Evolutionary conservation across 2,888 invertebrate species (phyloP), one percentile per base, ranked within the genome.

Genomic region (Phortica okadai): DNA sequence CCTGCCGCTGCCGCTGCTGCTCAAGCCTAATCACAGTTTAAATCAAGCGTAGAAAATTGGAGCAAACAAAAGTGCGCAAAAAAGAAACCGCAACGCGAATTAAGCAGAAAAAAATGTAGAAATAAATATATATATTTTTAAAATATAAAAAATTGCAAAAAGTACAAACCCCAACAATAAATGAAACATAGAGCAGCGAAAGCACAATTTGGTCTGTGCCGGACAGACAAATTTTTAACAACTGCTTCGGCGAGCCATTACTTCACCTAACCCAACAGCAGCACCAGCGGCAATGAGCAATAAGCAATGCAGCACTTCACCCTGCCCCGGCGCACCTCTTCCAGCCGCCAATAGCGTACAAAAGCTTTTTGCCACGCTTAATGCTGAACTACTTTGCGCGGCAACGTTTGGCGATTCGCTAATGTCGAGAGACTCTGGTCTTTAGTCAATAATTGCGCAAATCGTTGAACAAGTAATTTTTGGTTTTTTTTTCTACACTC

Each of bases 31-130:
- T 86, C 88, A 84, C 76, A 79, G 85, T 79, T 85, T 82, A 50
- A 86, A 86, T 86, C 85, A 86, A 86, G 88, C 88, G 82, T 86
- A 84, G 82, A 88, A 88, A 86, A 86, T 86, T 86, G 85, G 85
- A 88, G 85, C 85, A 87, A 84, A 80, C 77, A 84, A 87, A 85
- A 85, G 87, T 85, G 86, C 80, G 74, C 75, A 62, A 14, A 33
- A 33, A 80, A 62, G 56, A 73, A 75, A 44, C 76, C 73, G 73
- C 62, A 50, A 73, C 41, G 50, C 41, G 76, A 59, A 78, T 70
- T 75, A 76, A 73, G 74, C 70, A 76, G 76, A 74, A 82, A 78
- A 74, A 75, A 76, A 77, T 56, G 33, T 56, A 72, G 33, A 54
- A 42, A 6, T 11, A 25, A 54, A 54, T 70, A 33, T 54, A 54